Evolutionary conservation across 1,140 invertebrate genomes (phyloP), one percentile per base, ranked within the genome.

Genomic region (Drosophila takahashii): DNA sequence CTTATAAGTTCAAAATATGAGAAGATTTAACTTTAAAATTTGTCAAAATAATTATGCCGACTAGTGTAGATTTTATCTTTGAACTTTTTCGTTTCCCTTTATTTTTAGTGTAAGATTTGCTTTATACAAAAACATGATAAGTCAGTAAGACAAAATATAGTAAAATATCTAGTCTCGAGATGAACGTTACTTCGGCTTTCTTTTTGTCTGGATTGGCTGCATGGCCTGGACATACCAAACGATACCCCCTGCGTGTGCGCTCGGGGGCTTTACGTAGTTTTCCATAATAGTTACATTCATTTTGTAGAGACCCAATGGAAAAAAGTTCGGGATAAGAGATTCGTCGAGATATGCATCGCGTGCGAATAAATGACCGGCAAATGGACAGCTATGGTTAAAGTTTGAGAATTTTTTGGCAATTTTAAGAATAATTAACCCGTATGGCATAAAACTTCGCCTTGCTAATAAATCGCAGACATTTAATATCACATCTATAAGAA

Each of bases 301-400:
- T 44, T 71, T 48, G 18, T 80, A 80, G 3, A 60, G 6, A 0
- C 64, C 77, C 0, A 81, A 26, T 1, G 78, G 78, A 0, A 42
- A 57, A 15, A 16, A 29, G 18, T 37, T 51, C 2, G 78, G 78
- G 4, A 66, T 0, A 26, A 44, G 1, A 0, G 41, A 15, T 22
- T 53, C 59, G 48, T 71, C 44, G 0, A 80, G 0, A 2, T 45
- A 71, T 0, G 74, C 32, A n/a, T 42, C 51, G 1, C 58, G 53
- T 9, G 77, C 77, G 0, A 41, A 0, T 10, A 80, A 2, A 34
- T 80, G 77, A 8, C 59, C 64, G 11, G 8, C 16, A 47, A 32
- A 57, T 0, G 78, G 78, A 15, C 78, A 80, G 10, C n/a, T 26
- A 10, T 80, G 78, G 58, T 81, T 81, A 0, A 76, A 34, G 32